A percentile compares a stretch with the other conserved stretches of the same genome.
These are phyloP conservation scores for Muntiacus muntjak DNA, from an alignment of 2,113 vertebrate species.

Conservation along the genomic window DNA sequence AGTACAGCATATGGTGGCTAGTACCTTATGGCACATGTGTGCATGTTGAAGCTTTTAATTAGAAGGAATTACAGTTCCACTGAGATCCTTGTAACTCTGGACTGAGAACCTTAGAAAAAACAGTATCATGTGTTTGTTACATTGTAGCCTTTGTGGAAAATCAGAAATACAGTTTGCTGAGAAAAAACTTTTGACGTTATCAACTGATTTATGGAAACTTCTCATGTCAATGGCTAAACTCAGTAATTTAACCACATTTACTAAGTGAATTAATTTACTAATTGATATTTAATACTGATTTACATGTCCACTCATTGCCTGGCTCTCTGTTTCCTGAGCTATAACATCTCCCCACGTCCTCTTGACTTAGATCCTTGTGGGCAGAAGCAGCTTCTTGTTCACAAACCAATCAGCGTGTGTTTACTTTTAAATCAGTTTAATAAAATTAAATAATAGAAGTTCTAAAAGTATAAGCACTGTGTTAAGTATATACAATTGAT, in stretches of 20 bases:
- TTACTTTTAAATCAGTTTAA: neutral
- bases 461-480: neutral
- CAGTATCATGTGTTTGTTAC: conserved; percentile 66
- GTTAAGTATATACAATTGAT: neutral
- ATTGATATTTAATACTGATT: neutral
- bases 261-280: conserved; percentile 16
- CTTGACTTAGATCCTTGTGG: neutral
- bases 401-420: neutral
- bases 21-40: conserved; percentile 70
- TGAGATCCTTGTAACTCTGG: conserved; percentile 71
- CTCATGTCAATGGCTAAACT: neutral
- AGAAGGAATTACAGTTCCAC: conserved; percentile 75
- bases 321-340: neutral
- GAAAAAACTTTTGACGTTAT: conserved; percentile 46
- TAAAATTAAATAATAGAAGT: neutral
- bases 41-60: conserved; percentile 80
- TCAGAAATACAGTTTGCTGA: conserved; percentile 30
- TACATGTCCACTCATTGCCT: neutral
- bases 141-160: conserved; percentile 62
- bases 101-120: conserved; percentile 57
- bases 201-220: conserved; percentile 31
- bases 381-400: neutral
- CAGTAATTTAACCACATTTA: conserved; percentile 33
- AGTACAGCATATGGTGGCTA: conserved; percentile 69
- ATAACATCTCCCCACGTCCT: neutral